Evolutionary conservation across 1,140 invertebrate genomes (phyloP), one percentile per base, ranked within the genome.

Genomic region (Pseudoatta argentina): DNA sequence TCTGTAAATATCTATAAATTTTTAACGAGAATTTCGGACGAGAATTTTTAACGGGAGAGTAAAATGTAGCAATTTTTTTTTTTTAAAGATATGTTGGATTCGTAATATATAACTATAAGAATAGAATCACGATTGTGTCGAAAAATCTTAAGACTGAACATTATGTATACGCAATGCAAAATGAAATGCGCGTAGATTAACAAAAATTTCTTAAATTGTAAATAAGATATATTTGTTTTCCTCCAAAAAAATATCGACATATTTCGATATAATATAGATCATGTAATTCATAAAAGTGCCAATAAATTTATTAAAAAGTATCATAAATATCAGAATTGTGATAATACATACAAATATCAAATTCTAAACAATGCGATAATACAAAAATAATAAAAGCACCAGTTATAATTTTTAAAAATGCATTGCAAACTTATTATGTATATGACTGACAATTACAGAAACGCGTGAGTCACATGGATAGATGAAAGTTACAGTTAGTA

Each of bases 41-140:
- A n/a, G n/a, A n/a, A n/a, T n/a, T n/a, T n/a, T n/a, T n/a, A n/a
- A n/a, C n/a, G n/a, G n/a, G n/a, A n/a, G n/a, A n/a, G n/a, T 89
- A 64, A 77, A 71, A 78, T 64, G 34, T 14, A n/a, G 18, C 59
- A 67, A n/a, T 63, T 10, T 16, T 16, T 89, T 59, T 61, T 27
- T 53, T 71, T 14, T 7, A 3, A 34, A 53, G 75, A 89, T 86
- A 79, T 67, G 75, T 88, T 51, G 53, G 61, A 63, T 72, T 63
- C 57, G 27, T 44, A 34, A 18, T 24, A n/a, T 16, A 71, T 16
- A 71, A 16, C 3, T 71, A 34, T 14, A 34, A 66, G 5, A 48
- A 67, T 34, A 34, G 12, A 24, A 18, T 34, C 18, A 14, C 18
- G 4, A 51, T 30, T 48, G 24, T 21, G n/a, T 6, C 6, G 1